Evolutionary conservation across 2,113 vertebrate species (phyloP), one percentile per base, ranked within the genome.

Genomic region (Paralichthys olivaceus): DNA sequence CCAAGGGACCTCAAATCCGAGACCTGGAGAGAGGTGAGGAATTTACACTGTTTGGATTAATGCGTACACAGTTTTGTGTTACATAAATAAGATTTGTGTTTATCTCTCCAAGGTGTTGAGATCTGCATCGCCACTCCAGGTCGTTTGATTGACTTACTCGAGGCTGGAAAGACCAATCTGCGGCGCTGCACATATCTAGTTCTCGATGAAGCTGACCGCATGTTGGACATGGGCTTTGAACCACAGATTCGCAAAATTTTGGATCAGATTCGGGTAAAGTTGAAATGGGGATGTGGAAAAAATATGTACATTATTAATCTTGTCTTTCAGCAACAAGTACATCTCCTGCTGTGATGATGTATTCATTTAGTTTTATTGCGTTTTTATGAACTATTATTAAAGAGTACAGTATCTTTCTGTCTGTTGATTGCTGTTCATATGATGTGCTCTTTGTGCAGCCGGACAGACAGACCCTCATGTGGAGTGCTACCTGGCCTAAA

Each of bases 211-310:
- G 97, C 97, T 19, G 97, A 99, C 86, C 95, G 97, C 61, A 99
- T 99, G 97, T 90, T 99, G 90, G 97, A 99, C 90, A 99, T 99
- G 97, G 97, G 97, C 34, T 99, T 99, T 84, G 97, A 98, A 74
- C 97, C 97, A 23, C 97, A 99, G 83, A 99, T 99, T 32, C 96
- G 97, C 81, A 99, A 99, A 93, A 98, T 99, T 69, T 94, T 99
- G 78, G 97, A 99, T 81, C 97, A 98, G 84, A 99, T 99, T 79
- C 92, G 97, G 93, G 97, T 99, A 72, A 0, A 91, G 9, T 4
- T 40, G 7, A 40, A 20, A 5, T 14, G 2, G 15, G 40, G 40
- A 26, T 62, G 20, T 62, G 7, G 34, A 61, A 40, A 14, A 3
- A 4, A 13, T 4, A 1, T 13, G 23, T 55, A 5, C 3, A 40